Conservation (phyloP, 2,888 invertebrate species). For the Elysia crispata region DNA sequence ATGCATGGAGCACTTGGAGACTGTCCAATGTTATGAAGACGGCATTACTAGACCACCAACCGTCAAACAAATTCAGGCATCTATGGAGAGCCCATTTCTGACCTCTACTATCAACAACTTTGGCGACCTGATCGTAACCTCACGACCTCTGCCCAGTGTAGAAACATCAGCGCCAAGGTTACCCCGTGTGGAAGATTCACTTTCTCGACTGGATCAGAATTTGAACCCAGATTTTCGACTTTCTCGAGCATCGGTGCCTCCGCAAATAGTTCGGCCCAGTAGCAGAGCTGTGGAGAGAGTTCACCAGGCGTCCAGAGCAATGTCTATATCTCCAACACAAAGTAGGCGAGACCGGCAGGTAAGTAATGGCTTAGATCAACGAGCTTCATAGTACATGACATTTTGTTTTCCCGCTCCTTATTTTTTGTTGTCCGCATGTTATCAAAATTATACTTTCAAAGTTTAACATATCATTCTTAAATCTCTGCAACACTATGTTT, state of each 20-base stretch:
- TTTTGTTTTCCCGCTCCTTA: too few species aligned
- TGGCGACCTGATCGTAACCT: slow-evolving; percentile 61
- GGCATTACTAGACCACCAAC: slow-evolving; percentile 95
- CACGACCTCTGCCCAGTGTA: not conserved
- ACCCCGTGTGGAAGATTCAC: not conserved
- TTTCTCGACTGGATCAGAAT: too few species aligned
- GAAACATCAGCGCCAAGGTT: not conserved
- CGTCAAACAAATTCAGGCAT: slow-evolving; percentile 78
- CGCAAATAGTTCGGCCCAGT: not conserved
- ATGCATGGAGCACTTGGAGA: slow-evolving; percentile 68
- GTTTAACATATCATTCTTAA: too few species aligned
- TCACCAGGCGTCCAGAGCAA: not conserved
- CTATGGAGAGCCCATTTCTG: slow-evolving; percentile 68
- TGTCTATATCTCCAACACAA: not conserved
- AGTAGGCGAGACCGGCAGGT: not conserved
- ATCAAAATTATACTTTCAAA: not conserved
- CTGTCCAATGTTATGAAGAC: slow-evolving; percentile 67
- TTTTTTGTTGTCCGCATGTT: not conserved
- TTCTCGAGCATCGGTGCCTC: not conserved
- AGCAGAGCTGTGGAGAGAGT: not conserved
- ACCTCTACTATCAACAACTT: slow-evolving; percentile 67
- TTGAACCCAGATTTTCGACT: not conserved
- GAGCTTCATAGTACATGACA: too few species aligned
- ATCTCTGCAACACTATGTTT: too few species aligned
- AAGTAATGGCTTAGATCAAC: too few species aligned